Percentiles rank a stretch among this genome's conserved stretches.
These are phyloP conservation scores for Drosophila sulfurigaster DNA, from an alignment of 1,140 invertebrate species.

Conservation along the genomic window DNA sequence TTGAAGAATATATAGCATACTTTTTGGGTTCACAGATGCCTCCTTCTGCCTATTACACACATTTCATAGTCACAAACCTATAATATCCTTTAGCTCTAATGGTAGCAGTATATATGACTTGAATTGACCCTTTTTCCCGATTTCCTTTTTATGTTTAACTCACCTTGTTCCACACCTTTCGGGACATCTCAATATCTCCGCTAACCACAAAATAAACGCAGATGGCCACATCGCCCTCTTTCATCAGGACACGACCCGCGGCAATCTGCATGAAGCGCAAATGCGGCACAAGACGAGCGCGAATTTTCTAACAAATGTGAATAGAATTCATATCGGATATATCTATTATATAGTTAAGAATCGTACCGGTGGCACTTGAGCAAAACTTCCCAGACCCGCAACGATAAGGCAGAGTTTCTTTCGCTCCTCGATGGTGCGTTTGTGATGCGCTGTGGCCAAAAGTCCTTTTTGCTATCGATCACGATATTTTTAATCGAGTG, in stretches of 20 bases:
- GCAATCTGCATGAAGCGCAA: constrained; percentile 54
- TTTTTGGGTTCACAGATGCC: too few species aligned
- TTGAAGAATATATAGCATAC: too few species aligned
- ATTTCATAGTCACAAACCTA: too few species aligned
- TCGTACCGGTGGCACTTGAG: constrained; percentile 64
- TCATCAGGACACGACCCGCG: constrained; percentile 58
- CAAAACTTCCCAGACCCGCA: constrained; percentile 59
- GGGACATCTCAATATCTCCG: constrained; percentile 69
- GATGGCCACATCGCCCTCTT: constrained; percentile 56
- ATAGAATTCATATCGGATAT: not conserved
- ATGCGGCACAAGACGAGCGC: constrained; percentile 63
- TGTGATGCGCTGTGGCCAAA: constrained; percentile 41
- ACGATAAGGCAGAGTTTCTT: constrained; percentile 64
- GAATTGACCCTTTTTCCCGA: too few species aligned
- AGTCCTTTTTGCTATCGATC: constrained; percentile 62
- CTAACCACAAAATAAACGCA: constrained; percentile 70
- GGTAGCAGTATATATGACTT: too few species aligned
- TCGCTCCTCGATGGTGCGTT: constrained; percentile 58
- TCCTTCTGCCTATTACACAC: too few species aligned
- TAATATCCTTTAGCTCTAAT: too few species aligned
- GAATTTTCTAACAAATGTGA: constrained; percentile 52
- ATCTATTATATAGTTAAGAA: not conserved
- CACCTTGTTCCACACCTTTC: constrained; percentile 50
- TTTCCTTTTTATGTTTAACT: too few species aligned
- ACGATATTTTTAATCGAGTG: not conserved